Conservation (phyloP, 2,888 invertebrate genomes). For the Spatulosminthurus flaviceps region DNA sequence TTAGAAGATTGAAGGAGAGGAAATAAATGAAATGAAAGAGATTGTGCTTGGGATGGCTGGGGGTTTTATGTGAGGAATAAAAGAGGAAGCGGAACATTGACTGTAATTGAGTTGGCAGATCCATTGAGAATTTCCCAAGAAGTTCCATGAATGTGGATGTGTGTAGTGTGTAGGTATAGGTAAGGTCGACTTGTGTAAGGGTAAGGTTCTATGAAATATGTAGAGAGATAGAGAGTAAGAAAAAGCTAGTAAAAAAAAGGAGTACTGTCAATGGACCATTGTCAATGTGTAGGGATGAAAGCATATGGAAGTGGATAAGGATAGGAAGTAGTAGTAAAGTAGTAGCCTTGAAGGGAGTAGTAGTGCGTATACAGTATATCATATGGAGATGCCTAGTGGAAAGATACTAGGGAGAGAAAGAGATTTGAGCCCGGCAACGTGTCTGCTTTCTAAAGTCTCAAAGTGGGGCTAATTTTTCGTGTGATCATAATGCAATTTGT, state of each 20-base stretch:
- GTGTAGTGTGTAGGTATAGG: too few relatives aligned
- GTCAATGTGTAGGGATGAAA: too few relatives aligned
- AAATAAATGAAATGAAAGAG: slow-evolving; percentile 15
- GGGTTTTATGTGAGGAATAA: slow-evolving; percentile 26
- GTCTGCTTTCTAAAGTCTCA: slow-evolving; percentile 15
- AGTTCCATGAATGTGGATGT: too few relatives aligned
- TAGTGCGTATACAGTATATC: background rate
- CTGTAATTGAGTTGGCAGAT: slow-evolving; percentile 28
- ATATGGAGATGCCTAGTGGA: too few relatives aligned
- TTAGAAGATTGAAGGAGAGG: slow-evolving; percentile 18
- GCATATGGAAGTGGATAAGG: too few relatives aligned
- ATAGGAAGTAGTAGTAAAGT: too few relatives aligned
- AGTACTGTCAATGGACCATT: too few relatives aligned
- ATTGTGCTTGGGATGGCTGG: background rate
- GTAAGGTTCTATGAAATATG: too few relatives aligned
- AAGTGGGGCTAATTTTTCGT: slow-evolving; percentile 31
- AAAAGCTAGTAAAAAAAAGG: too few relatives aligned
- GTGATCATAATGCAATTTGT: slow-evolving; percentile 39
- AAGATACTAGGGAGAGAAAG: background rate
- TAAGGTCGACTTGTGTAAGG: too few relatives aligned
- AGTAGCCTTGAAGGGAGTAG: background rate
- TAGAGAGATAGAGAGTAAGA: too few relatives aligned
- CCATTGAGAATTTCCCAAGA: slow-evolving; percentile 24
- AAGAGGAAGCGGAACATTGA: slow-evolving; percentile 26
- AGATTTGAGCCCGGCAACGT: slow-evolving; percentile 14